Base-by-base conservation (phyloP, 2,888 invertebrate species). In the Dryobota labecula region DNA sequence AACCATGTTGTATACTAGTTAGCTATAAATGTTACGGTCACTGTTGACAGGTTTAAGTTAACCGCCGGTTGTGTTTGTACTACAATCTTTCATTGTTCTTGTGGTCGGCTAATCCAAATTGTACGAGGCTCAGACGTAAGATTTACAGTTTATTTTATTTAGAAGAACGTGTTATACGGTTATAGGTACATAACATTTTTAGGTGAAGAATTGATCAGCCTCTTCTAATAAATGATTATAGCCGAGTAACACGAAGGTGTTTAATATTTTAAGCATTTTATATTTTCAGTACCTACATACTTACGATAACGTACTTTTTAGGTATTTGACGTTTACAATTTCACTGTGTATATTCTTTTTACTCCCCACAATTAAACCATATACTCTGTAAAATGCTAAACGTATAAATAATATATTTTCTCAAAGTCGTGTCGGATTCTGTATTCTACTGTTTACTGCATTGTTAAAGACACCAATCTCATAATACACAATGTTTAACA, bases 61-160 rank as follows among this genome's bases (percentile, higher is more conserved):
- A 53, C 36, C 38, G 20, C 15, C 30, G 27, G 43, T 33, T 45
- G 49, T 57, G 58, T 76, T 71, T 80, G 67, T 30, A 8, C 27
- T 27, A 36, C 57, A 56, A 45, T 47, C 66, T 15, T 15, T 20
- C 60, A 66, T 43, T 51, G 66, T 63, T 53, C 58, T 53, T 20
- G 45, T 5, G 38, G 43, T n/a, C 61, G 18, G 60, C 38, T 71
- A 71, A 78, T 76, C 67, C 61, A 8, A 56, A 43, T 7, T 43
- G 36, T 75, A 67, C 58, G 58, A 70, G 61, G 8, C 63, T 45
- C 47, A 65, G n/a, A 58, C 45, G 33, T 2, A 8, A 33, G 15
- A 58, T 33, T 51, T 27, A 56, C 53, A 38, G 62, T 65, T 62
- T 66, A 36, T 61, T 76, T 76, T 56, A 30, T 49, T 24, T 47